Percentiles rank a stretch among this genome's conserved stretches.
Evolutionary conservation across 2,797 vertebrate species (phyloP).

Genomic region (Glyptemys insculpta): DNA sequence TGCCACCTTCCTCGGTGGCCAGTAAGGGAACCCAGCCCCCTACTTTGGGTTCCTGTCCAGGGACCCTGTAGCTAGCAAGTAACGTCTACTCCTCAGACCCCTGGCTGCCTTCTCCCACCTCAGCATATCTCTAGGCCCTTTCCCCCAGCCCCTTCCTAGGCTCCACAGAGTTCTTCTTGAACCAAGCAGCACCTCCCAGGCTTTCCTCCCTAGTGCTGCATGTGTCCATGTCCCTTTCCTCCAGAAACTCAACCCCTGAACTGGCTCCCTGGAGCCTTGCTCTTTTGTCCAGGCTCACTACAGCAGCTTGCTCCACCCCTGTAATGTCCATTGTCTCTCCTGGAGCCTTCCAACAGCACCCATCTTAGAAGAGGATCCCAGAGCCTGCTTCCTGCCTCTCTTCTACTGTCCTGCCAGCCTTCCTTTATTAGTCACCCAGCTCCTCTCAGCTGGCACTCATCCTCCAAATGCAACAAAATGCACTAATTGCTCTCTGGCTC

Average conservation of each 20-base stretch:
- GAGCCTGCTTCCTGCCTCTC: no score
- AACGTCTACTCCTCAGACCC: neutral
- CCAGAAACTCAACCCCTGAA: neutral
- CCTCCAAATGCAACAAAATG: no score
- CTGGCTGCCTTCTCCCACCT: neutral
- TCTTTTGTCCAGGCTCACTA: neutral
- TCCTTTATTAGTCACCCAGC: no score
- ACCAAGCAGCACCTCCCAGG: neutral
- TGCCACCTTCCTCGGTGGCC: neutral
- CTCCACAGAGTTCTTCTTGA: neutral
- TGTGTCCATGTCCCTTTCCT: neutral
- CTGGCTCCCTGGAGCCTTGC: neutral
- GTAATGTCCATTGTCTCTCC: neutral
- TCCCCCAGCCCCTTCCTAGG: neutral
- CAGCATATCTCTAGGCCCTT: neutral
- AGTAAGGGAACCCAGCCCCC: neutral
- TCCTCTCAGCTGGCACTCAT: no score
- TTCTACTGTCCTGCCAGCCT: no score
- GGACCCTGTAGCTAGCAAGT: no score
- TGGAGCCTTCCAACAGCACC: neutral
- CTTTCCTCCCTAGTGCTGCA: neutral
- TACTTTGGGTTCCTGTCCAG: neutral
- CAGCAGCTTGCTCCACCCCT: neutral
- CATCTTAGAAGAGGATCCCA: neutral
- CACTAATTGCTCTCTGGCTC: no score